Percentiles rank a stretch among this genome's conserved stretches.
phyloP scores from a whole-genome alignment of 2,797 vertebrate genomes.

The Gouania willdenowi region DNA sequence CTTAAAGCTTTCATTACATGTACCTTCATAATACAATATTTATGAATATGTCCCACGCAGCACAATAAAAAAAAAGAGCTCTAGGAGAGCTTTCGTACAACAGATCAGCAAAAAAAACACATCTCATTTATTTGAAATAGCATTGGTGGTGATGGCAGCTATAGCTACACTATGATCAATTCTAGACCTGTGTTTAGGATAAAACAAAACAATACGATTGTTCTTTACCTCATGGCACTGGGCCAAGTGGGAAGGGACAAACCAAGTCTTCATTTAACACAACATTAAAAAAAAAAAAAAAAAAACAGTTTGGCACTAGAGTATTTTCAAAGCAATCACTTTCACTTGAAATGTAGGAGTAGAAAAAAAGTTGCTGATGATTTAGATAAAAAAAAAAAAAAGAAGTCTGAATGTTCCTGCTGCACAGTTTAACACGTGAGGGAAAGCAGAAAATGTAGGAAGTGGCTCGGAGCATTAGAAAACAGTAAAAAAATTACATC shows the following conservation, averaged over 20 bases:
- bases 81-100: constrained; percentile 36
- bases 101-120: constrained; percentile 46
- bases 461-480: constrained; percentile 71
- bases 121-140: constrained; percentile 53
- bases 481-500: constrained; percentile 81
- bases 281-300: constrained; percentile 64
- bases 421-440: constrained; percentile 69
- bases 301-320: constrained; percentile 74
- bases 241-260: constrained; percentile 31
- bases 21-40: constrained; percentile 50
- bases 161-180: constrained; percentile 32
- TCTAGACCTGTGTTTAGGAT: constrained; percentile 23
- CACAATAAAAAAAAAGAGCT: constrained; percentile 12
- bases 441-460: constrained; percentile 66
- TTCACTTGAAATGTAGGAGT: constrained; percentile 48
- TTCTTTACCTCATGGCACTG: constrained; percentile 48
- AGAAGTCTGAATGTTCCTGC: constrained; percentile 35
- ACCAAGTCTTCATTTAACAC: constrained; percentile 48
- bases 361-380: constrained; percentile 42
- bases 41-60: constrained; percentile 48
- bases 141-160: constrained; percentile 48
- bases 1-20: constrained; percentile 71
- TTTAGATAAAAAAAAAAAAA: constrained; percentile 48
- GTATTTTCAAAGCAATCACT: constrained; percentile 59
- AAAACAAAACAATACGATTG: constrained; percentile 55